phyloP scores from a whole-genome alignment of 2,888 invertebrate genomes.

The Ophion obscuratus region DNA sequence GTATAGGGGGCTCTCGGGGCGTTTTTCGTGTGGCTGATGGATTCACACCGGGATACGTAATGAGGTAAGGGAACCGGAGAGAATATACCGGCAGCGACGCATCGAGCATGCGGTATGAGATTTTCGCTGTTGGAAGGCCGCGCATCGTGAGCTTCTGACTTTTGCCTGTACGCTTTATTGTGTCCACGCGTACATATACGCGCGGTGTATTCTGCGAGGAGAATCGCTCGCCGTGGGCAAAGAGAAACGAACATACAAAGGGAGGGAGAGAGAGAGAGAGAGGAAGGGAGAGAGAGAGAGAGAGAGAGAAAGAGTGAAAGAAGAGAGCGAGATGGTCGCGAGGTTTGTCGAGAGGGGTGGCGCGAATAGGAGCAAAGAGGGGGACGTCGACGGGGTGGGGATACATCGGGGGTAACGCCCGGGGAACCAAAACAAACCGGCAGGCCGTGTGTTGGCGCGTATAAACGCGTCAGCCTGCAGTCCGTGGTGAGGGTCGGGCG shows the following conservation, averaged over 20 bases:
- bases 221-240: constrained; percentile 33
- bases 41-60: background rate
- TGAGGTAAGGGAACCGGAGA: constrained; percentile 5
- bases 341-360: constrained; percentile 31
- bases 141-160: constrained; percentile 46
- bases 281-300: constrained; percentile 36
- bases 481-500: constrained; percentile 84
- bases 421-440: constrained; percentile 84
- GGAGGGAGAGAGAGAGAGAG: constrained; percentile 60
- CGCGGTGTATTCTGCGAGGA: constrained; percentile 3
- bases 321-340: constrained; percentile 24
- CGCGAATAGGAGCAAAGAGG: constrained; percentile 39
- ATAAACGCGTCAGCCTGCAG: constrained; percentile 78
- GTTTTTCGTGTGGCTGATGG: background rate
- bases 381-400: constrained; percentile 66
- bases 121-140: constrained; percentile 35
- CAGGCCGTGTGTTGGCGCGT: constrained; percentile 68
- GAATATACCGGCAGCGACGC: background rate
- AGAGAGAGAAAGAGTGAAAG: background rate
- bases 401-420: constrained; percentile 81
- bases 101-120: constrained; percentile 34
- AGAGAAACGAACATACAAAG: constrained; percentile 1
- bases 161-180: constrained; percentile 20
- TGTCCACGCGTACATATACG: background rate
- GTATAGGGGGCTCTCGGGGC: background rate